A percentile compares a stretch with the other conserved stretches of the same genome.
These are phyloP conservation scores for Hipposideros armiger DNA, from an alignment of 2,113 vertebrate species.

Conservation along the genomic window DNA sequence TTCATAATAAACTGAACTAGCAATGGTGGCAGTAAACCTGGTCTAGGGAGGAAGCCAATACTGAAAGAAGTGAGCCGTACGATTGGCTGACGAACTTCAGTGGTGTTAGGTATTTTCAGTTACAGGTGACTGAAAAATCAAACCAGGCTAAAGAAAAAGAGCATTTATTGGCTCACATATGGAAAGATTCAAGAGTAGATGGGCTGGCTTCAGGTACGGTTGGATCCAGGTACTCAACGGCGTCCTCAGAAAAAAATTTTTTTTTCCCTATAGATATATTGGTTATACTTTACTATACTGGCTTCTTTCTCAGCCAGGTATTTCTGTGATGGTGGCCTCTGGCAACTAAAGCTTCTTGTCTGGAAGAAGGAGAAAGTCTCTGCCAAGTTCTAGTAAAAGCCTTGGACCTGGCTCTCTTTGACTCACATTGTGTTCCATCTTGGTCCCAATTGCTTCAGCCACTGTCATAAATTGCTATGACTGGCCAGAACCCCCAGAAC, in stretches of 20 bases:
- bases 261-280: too few relatives aligned
- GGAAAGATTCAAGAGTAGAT: neutral
- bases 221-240: neutral
- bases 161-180: neutral
- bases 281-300: neutral
- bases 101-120: neutral
- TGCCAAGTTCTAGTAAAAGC: neutral
- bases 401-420: neutral
- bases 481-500: neutral
- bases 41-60: neutral
- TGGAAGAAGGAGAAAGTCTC: neutral
- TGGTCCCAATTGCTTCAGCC: neutral
- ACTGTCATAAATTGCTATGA: neutral
- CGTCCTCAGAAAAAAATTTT: neutral
- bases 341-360: neutral
- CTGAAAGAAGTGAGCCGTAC: neutral
- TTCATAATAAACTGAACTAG: neutral
- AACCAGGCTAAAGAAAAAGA: neutral
- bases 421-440: neutral
- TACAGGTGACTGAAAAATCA: neutral
- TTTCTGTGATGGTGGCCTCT: slow-evolving; percentile 11
- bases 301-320: neutral
- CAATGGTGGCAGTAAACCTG: neutral
- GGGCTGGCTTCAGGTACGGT: neutral
- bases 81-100: neutral